Conservation (phyloP, 2,113 vertebrate genomes). For the Hiodon alosoides region DNA sequence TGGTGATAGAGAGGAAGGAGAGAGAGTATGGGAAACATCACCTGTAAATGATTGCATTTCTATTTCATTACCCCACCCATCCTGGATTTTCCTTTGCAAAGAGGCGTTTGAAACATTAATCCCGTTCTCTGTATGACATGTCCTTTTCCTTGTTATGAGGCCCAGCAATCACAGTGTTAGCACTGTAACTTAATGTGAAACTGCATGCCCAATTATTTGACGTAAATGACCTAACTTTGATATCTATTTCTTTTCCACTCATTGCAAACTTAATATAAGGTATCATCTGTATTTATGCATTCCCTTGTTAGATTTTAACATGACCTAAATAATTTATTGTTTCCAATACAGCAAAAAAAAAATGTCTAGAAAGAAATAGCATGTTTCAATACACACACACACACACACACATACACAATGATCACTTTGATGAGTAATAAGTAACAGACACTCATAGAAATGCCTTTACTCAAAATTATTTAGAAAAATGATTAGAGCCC, state of each 20-base stretch:
- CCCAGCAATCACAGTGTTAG: neutral
- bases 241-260: neutral
- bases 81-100: neutral
- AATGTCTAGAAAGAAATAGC: too few relatives aligned
- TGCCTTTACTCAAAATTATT: too few relatives aligned
- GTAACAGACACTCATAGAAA: too few relatives aligned
- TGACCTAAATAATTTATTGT: too few relatives aligned
- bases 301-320: too few relatives aligned
- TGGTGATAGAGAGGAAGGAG: slow-evolving; percentile 21
- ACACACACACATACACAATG: too few relatives aligned
- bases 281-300: too few relatives aligned
- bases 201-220: neutral
- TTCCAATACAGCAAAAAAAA: too few relatives aligned
- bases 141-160: neutral
- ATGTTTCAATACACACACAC: too few relatives aligned
- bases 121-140: neutral
- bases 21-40: neutral
- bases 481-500: too few relatives aligned
- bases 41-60: neutral
- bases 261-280: too few relatives aligned
- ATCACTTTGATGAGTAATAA: too few relatives aligned
- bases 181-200: neutral
- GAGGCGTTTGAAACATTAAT: neutral
- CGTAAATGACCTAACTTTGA: neutral
- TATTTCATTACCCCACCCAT: neutral